These are phyloP conservation scores for Smutsia temminckii DNA, from an alignment of 2,797 vertebrate genomes.

Conservation along the genomic window DNA sequence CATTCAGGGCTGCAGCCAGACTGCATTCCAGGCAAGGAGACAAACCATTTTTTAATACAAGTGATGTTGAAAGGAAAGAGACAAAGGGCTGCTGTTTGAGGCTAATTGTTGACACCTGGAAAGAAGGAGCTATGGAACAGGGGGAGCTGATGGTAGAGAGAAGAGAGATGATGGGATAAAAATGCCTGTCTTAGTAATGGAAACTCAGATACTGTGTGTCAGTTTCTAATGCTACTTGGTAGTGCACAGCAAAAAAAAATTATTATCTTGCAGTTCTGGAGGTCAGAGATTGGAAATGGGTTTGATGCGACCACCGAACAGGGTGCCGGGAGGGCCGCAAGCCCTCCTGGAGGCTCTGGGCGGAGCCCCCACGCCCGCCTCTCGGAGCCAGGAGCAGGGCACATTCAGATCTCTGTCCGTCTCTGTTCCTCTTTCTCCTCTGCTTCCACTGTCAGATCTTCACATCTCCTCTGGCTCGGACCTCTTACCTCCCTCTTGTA, in stretches of 20 bases:
- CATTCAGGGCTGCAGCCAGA: neutral
- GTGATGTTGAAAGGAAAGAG: neutral
- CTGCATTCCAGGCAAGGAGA: neutral
- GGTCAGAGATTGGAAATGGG: neutral
- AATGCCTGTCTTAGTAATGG: neutral
- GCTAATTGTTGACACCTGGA: neutral
- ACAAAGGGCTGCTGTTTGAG: neutral
- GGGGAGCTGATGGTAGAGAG: neutral
- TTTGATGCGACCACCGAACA: neutral
- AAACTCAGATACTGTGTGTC: neutral
- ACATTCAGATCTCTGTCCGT: neutral
- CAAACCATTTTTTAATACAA: neutral
- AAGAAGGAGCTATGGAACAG: neutral
- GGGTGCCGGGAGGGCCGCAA: neutral
- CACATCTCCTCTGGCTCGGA: neutral
- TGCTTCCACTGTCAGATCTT: neutral
- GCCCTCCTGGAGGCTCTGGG: neutral
- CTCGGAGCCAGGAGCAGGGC: neutral
- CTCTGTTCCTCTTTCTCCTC: neutral
- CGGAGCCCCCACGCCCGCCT: neutral
- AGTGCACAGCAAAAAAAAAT: neutral
- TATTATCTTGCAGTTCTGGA: neutral
- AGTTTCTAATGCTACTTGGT: neutral
- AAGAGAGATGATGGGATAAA: slow-evolving; percentile 12
- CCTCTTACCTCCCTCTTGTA: neutral